These are phyloP conservation scores for Chaetogeoica ovagalla DNA, from an alignment of 2,888 invertebrate species.

Conservation along the genomic window DNA sequence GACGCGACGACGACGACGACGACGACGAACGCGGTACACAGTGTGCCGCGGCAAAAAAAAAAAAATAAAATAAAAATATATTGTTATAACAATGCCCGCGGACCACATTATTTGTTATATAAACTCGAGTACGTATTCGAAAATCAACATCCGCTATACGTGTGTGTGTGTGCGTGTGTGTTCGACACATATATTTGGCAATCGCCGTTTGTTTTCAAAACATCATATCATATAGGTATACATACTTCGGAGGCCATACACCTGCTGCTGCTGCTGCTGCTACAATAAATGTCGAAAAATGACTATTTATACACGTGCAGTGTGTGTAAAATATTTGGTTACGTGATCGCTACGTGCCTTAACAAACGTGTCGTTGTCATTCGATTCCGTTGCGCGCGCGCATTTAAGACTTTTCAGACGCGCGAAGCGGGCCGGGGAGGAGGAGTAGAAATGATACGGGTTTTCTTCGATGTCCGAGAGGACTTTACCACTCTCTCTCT, in stretches of 20 bases:
- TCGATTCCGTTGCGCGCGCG: too few species aligned
- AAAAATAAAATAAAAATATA: too few species aligned
- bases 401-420: too few species aligned
- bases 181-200: constrained; percentile 16
- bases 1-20: neutral
- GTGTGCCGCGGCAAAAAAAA: constrained; percentile 2
- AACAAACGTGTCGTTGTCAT: neutral
- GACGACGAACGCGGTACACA: neutral
- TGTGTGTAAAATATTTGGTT: neutral
- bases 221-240: constrained; percentile 21
- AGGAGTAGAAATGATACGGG: too few species aligned
- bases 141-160: constrained; percentile 48
- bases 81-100: constrained; percentile 29
- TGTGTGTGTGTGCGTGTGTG: neutral
- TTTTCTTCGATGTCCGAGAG: too few species aligned
- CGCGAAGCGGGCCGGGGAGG: too few species aligned
- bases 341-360: neutral
- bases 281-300: constrained; percentile 10
- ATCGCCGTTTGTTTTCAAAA: constrained; percentile 27
- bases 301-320: neutral
- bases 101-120: neutral
- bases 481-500: too few species aligned
- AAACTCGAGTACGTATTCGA: constrained; percentile 31
- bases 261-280: too few species aligned
- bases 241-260: constrained; percentile 18